Evolutionary conservation across 2,888 invertebrate species (phyloP).

Genomic region (Orthosia incerta): DNA sequence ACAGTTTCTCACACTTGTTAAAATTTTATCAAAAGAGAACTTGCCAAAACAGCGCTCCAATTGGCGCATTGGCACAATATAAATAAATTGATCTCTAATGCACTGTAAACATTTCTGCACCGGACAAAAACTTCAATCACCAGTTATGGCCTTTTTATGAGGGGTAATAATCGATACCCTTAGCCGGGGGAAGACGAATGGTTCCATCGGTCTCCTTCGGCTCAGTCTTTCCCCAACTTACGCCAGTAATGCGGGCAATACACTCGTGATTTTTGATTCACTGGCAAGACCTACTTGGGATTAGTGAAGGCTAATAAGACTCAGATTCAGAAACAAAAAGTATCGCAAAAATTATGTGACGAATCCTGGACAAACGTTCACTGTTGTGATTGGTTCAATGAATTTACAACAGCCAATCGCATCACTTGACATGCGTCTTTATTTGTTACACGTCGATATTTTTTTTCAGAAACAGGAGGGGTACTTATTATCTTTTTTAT

Average conservation of each 20-base stretch:
- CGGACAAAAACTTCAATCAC: background rate
- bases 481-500: background rate
- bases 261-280: background rate
- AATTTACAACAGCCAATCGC: background rate
- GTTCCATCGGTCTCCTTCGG: background rate
- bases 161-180: background rate
- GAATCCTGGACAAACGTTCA: background rate
- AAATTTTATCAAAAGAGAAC: background rate
- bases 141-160: background rate
- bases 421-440: background rate
- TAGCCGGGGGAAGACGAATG: background rate
- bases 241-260: background rate
- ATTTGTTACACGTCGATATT: background rate
- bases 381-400: background rate
- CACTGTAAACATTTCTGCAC: background rate
- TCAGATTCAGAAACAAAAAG: background rate
- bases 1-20: constrained; percentile 5
- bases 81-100: constrained; percentile 2
- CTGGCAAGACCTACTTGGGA: background rate
- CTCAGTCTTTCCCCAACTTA: background rate
- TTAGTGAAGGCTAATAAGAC: background rate
- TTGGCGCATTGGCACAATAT: constrained; percentile 4
- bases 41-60: background rate
- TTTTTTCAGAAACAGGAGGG: background rate
- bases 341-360: background rate